A percentile compares a stretch with the other conserved stretches of the same genome.
Conservation (phyloP, 2,888 invertebrate genomes). For the Ectobius pallidus region DNA sequence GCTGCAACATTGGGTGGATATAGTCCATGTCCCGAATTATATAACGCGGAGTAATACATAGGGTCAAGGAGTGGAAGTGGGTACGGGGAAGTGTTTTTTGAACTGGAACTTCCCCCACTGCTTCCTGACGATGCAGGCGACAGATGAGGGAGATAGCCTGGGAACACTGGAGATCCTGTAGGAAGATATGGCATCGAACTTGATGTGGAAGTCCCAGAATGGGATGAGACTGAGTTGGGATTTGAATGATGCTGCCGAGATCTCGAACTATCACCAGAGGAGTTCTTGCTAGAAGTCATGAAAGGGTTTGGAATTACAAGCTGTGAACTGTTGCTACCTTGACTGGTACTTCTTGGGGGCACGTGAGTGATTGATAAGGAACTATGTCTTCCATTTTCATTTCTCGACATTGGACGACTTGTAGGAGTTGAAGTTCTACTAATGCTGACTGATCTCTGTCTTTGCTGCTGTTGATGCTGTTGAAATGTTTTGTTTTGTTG, state of each 20-base stretch:
- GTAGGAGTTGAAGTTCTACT: slow-evolving; percentile 22
- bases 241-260: slow-evolving; percentile 43
- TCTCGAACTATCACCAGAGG: slow-evolving; percentile 47
- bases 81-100: slow-evolving; percentile 32
- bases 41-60: slow-evolving; percentile 58
- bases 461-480: slow-evolving; percentile 36
- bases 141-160: slow-evolving; percentile 52
- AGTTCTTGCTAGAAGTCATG: not conserved
- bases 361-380: not conserved
- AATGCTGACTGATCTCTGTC: slow-evolving; percentile 29
- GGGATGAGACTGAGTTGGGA: slow-evolving; percentile 49
- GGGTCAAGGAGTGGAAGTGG: slow-evolving; percentile 37
- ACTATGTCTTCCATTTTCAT: slow-evolving; percentile 32
- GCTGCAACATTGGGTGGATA: slow-evolving; percentile 50
- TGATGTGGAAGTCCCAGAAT: slow-evolving; percentile 39
- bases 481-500: slow-evolving; percentile 29
- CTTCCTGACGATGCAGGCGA: slow-evolving; percentile 1
- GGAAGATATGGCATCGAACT: slow-evolving; percentile 54
- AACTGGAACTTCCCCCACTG: slow-evolving; percentile 1
- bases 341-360: slow-evolving; percentile 7
- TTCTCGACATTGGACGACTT: slow-evolving; percentile 25
- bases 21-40: slow-evolving; percentile 53
- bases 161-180: slow-evolving; percentile 57
- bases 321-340: not conserved
- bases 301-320: slow-evolving; percentile 35